phyloP scores from a whole-genome alignment of 2,113 vertebrate species.

The Ctenomys sociabilis region DNA sequence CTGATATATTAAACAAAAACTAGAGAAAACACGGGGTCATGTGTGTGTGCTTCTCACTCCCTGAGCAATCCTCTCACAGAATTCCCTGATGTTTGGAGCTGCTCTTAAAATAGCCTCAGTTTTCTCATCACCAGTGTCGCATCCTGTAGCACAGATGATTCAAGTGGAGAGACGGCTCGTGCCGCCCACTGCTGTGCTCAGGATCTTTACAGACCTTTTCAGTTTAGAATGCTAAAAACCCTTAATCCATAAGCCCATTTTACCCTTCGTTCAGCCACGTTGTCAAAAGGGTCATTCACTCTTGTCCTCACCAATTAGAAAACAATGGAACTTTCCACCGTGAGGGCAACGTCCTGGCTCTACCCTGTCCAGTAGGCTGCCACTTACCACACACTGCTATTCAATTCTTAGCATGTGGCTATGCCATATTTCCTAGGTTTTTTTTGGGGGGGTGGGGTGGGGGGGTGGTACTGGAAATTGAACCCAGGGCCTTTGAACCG shows the following conservation, averaged over 20 bases:
- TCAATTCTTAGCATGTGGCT: too few species aligned
- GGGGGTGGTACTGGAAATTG: neutral
- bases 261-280: neutral
- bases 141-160: neutral
- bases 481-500: neutral
- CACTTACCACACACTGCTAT: too few species aligned
- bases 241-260: neutral
- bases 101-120: neutral
- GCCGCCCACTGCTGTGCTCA: neutral
- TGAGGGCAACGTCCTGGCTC: too few species aligned
- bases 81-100: neutral
- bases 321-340: neutral
- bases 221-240: neutral
- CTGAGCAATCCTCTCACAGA: neutral
- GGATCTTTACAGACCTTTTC: neutral
- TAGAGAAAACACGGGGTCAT: neutral
- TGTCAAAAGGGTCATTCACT: neutral
- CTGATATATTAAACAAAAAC: neutral
- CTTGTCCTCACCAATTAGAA: neutral
- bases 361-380: neutral
- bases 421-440: neutral
- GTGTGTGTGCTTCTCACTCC: neutral
- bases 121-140: neutral
- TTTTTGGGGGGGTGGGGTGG: neutral
- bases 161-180: neutral